Conservation (phyloP, 2,888 invertebrate species). For the Pachycephus smyrnensis region DNA sequence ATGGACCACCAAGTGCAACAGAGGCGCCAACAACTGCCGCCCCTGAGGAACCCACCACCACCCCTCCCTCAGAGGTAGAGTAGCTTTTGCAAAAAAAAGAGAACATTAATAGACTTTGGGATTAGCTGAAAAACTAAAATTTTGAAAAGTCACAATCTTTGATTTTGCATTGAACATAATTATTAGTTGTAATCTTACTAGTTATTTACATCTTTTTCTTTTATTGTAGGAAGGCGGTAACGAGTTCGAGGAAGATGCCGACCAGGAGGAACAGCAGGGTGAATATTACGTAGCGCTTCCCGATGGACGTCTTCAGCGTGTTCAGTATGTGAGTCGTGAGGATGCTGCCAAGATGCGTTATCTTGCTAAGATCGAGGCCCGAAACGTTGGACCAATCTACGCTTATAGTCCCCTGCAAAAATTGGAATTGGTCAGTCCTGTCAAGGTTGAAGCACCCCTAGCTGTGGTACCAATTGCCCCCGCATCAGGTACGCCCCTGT, state of each 20-base stretch:
- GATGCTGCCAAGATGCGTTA: constrained; percentile 19
- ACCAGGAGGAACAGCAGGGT: constrained; percentile 13
- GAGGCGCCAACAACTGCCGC: constrained; percentile 13
- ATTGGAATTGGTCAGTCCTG: constrained; percentile 14
- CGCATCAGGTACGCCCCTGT: constrained; percentile 1
- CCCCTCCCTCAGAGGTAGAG: constrained; percentile 4
- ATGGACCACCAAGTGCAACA: constrained; percentile 17
- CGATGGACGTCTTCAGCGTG: constrained; percentile 20
- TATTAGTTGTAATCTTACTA: too few relatives aligned
- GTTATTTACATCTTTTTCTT: not conserved
- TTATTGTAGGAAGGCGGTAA: constrained; percentile 2
- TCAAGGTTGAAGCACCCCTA: constrained; percentile 6
- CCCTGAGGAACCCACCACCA: constrained; percentile 17
- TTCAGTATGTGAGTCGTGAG: constrained; percentile 20
- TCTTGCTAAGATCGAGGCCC: constrained; percentile 19
- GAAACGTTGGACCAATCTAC: constrained; percentile 20
- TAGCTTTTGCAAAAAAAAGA: too few relatives aligned
- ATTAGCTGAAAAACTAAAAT: too few relatives aligned
- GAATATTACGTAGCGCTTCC: constrained; percentile 19
- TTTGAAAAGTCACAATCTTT: too few relatives aligned
- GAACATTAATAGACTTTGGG: too few relatives aligned
- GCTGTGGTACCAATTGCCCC: constrained; percentile 9
- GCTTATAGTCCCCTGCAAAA: constrained; percentile 19
- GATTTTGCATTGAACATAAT: too few relatives aligned
- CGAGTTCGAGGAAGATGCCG: constrained; percentile 17